These are phyloP conservation scores for Podargus strigoides DNA, from an alignment of 2,797 vertebrate species.

Conservation along the genomic window DNA sequence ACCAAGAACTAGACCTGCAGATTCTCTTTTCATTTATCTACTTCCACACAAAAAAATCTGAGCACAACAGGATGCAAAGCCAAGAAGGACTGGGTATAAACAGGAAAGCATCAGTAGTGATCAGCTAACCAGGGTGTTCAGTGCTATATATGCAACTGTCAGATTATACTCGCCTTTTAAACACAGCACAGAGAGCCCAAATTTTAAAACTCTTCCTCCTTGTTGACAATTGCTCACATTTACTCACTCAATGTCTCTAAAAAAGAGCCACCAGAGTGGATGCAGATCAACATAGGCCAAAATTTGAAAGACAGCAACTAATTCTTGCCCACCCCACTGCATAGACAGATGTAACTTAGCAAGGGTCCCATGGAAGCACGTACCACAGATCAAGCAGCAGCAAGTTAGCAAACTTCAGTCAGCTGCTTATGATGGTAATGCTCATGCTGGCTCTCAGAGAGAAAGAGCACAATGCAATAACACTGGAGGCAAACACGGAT, in stretches of 20 bases:
- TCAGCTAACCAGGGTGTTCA: not conserved
- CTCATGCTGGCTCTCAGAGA: not conserved
- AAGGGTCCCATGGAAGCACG: not conserved
- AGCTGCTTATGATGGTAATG: not conserved
- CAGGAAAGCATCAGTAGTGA: not conserved
- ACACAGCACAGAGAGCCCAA: not conserved
- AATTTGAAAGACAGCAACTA: not conserved
- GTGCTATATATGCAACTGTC: not conserved
- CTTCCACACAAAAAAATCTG: not conserved
- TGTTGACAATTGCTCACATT: not conserved
- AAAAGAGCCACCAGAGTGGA: not conserved
- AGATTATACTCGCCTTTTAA: not conserved
- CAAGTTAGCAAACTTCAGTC: not conserved
- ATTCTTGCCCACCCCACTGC: not conserved
- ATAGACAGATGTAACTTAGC: not conserved
- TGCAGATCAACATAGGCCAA: not conserved
- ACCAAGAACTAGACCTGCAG: not conserved
- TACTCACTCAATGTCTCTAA: not conserved
- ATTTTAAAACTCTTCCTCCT: not conserved
- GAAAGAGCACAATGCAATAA: not conserved
- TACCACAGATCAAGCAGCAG: not conserved
- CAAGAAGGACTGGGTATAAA: not conserved
- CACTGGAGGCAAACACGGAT: not conserved
- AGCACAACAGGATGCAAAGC: not conserved
- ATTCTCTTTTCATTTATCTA: not conserved